A percentile compares a stretch with the other conserved stretches of the same genome.
Evolutionary conservation across 2,113 vertebrate species (phyloP).

Genomic region (Cynopterus brachyotis): DNA sequence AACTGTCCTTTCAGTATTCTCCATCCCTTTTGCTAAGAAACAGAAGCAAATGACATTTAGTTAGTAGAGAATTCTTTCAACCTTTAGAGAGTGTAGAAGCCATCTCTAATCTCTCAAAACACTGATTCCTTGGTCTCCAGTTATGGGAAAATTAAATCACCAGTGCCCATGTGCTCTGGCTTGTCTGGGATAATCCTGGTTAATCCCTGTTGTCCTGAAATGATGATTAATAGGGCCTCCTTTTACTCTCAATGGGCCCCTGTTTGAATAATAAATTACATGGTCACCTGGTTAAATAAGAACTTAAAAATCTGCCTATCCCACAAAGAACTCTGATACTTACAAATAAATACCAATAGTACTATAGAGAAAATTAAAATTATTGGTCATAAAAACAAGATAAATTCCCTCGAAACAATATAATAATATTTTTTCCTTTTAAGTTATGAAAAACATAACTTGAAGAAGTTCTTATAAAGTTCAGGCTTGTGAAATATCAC

Average conservation of each 20-base stretch:
- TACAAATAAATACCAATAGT: not conserved
- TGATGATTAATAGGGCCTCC: not conserved
- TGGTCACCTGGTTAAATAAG: not conserved
- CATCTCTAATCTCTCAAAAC: not conserved
- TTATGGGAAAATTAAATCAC: not conserved
- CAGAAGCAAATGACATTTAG: not conserved
- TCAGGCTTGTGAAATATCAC: too few species aligned
- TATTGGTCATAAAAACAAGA: too few species aligned
- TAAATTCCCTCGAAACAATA: too few species aligned
- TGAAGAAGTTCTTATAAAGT: too few species aligned
- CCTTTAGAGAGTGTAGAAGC: not conserved
- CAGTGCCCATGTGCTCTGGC: accelerated
- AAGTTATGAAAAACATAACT: too few species aligned
- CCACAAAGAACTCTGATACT: not conserved
- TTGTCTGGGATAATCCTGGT: not conserved
- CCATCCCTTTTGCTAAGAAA: not conserved
- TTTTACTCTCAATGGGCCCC: not conserved
- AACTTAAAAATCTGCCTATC: not conserved
- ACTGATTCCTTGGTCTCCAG: not conserved
- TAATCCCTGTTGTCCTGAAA: not conserved
- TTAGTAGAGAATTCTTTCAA: not conserved
- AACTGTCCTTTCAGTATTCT: not conserved
- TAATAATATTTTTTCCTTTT: too few species aligned
- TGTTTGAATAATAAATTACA: not conserved
- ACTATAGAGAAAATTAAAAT: not conserved